Base-by-base conservation (phyloP, 2,797 vertebrate species). In the Melanotaenia trifasciata region DNA sequence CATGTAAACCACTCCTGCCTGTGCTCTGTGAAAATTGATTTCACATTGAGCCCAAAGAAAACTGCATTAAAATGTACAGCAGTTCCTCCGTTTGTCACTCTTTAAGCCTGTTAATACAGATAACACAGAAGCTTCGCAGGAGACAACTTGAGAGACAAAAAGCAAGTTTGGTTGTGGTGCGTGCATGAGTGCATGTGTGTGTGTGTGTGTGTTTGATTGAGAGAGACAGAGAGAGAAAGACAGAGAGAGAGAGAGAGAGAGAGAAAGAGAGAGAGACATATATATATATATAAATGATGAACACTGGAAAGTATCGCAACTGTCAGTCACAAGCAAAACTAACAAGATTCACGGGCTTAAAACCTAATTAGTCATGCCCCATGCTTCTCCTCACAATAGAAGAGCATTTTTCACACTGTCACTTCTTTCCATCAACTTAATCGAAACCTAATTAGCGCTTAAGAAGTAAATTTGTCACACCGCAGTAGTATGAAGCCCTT, bases 401-500 rank as follows among this genome's bases (percentile, higher is more conserved):
- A 78, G 74, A 76, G 68, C 70, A 91, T 91, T 87, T 62, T 78
- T 93, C 89, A 90, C 77, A 76, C 84, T 83, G 80, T 77, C 87
- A 74, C 74, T 77, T 68, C 70, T 63, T 81, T 84, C 86, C 86
- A 87, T 91, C 89, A 84, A 76, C 67, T 83, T 85, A 88, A 91
- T 91, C 78, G 91, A 30, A 53, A 73, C 63, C 75, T 91, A 92
- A 92, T 92, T 92, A 87, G 80, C 47, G 58, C 24, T 82, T 90
- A 90, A 93, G 90, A 81, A 88, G 76, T 78, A 73, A 68, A 92
- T 93, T 92, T 90, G 86, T 94, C 87, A 90, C 89, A 88, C 85
- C 75, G 70, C 65, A 64, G 70, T 80, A 65, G 70, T 80, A 79
- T 58, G 64, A 60, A 80, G 80, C 77, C 81, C 57, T 80, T 56